Evolutionary conservation across 2,888 invertebrate genomes (phyloP).

Genomic region (Mactromeris polynyma): DNA sequence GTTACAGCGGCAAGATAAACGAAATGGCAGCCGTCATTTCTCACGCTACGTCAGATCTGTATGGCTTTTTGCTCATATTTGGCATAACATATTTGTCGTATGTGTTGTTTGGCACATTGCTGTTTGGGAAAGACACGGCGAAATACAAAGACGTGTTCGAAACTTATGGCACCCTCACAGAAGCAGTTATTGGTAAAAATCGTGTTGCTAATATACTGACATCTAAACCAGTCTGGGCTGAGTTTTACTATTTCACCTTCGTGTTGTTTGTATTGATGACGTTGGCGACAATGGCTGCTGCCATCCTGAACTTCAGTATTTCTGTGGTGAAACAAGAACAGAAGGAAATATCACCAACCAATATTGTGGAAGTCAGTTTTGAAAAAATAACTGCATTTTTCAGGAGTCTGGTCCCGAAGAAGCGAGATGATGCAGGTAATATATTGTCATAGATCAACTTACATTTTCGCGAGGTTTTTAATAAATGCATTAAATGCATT

Average conservation of each 20-base stretch:
- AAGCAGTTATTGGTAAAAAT: constrained; percentile 80
- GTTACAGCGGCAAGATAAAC: constrained; percentile 88
- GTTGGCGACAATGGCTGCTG: constrained; percentile 78
- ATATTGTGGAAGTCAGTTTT: constrained; percentile 61
- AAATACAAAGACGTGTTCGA: constrained; percentile 84
- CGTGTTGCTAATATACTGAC: constrained; percentile 70
- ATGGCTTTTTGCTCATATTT: constrained; percentile 87
- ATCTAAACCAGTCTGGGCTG: constrained; percentile 73
- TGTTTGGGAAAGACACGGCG: constrained; percentile 81
- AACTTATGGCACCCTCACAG: constrained; percentile 86
- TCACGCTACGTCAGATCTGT: constrained; percentile 85
- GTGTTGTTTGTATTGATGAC: constrained; percentile 78
- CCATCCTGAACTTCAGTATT: constrained; percentile 79
- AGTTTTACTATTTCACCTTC: constrained; percentile 76
- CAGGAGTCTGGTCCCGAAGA: neutral
- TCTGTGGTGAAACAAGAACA: constrained; percentile 66
- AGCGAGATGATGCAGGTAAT: neutral
- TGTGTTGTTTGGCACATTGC: constrained; percentile 83
- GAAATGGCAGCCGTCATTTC: constrained; percentile 87
- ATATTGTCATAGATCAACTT: no score
- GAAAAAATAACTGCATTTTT: constrained; percentile 35
- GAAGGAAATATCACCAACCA: constrained; percentile 51
- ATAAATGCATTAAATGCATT: no score
- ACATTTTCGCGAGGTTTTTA: no score
- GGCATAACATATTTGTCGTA: constrained; percentile 84